Percentiles rank a stretch among this genome's conserved stretches.
Conservation (phyloP, 2,797 vertebrate species). For the Ctenopoma kingsleyae region DNA sequence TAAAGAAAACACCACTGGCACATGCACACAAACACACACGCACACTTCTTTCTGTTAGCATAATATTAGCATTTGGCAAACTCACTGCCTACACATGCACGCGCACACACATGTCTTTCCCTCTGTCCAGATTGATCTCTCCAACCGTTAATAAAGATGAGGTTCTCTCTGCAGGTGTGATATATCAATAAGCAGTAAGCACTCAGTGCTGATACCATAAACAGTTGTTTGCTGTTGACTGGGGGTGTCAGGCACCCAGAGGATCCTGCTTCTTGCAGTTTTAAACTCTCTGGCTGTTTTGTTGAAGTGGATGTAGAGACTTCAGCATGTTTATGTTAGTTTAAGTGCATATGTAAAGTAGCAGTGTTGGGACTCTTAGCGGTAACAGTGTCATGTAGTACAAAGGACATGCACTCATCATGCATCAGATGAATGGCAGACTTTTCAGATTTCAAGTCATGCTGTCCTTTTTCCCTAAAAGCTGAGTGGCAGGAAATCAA, state of each 20-base stretch:
- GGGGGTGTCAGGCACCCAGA: conserved; percentile 25
- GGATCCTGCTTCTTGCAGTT: conserved; percentile 28
- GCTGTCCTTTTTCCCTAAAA: conserved; percentile 7
- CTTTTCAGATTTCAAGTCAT: conserved; percentile 8
- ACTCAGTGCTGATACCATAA: conserved; percentile 36
- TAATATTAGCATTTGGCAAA: neutral
- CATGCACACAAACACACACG: neutral
- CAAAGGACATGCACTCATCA: neutral
- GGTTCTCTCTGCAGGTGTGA: conserved; percentile 52
- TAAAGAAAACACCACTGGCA: neutral
- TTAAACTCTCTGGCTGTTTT: conserved; percentile 27
- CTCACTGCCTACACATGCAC: neutral
- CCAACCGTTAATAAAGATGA: conserved; percentile 61
- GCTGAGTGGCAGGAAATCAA: conserved; percentile 28
- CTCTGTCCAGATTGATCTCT: conserved; percentile 47
- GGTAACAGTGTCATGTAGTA: neutral
- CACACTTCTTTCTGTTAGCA: neutral
- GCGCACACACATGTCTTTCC: neutral
- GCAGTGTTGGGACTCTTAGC: neutral
- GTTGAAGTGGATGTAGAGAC: conserved; percentile 7
- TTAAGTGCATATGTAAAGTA: neutral
- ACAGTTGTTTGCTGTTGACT: conserved; percentile 52
- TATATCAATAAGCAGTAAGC: conserved; percentile 63
- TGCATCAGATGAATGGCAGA: neutral
- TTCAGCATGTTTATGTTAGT: neutral